These are phyloP conservation scores for Colletes collaris DNA, from an alignment of 2,888 invertebrate genomes.

Conservation along the genomic window DNA sequence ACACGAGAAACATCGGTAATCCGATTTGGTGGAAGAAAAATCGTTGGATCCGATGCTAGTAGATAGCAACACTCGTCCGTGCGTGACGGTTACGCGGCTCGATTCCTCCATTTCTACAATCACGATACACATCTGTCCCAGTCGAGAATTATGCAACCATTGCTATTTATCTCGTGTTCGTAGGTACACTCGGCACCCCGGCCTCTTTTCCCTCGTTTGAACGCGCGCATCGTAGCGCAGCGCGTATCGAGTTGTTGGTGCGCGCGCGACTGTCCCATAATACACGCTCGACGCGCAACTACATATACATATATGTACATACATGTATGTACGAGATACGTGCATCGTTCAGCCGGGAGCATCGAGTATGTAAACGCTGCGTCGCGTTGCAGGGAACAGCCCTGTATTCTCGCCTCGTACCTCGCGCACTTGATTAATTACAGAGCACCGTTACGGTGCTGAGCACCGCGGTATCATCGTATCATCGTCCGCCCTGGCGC, in stretches of 20 bases:
- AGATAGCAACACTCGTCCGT: constrained; percentile 26
- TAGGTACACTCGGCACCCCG: constrained; percentile 44
- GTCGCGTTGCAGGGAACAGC: constrained; percentile 20
- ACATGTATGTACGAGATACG: no score
- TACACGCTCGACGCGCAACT: background rate
- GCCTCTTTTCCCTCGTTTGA: constrained; percentile 34
- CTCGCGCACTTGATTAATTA: constrained; percentile 73
- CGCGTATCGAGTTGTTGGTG: constrained; percentile 21
- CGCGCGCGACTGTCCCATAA: background rate
- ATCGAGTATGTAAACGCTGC: constrained; percentile 60
- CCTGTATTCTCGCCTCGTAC: constrained; percentile 60
- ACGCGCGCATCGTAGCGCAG: constrained; percentile 27
- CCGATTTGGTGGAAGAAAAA: constrained; percentile 8
- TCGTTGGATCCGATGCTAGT: constrained; percentile 20
- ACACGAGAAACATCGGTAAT: constrained; percentile 1
- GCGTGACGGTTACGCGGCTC: constrained; percentile 31
- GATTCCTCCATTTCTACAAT: constrained; percentile 12
- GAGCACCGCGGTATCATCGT: constrained; percentile 28
- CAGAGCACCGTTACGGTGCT: constrained; percentile 66
- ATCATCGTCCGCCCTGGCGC: constrained; percentile 53
- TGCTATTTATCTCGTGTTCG: constrained; percentile 65
- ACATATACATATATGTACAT: no score
- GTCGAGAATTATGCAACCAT: constrained; percentile 55
- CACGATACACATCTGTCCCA: constrained; percentile 47
- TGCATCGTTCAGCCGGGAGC: constrained; percentile 27